Percentiles rank a stretch among this genome's conserved stretches.
phyloP scores from a whole-genome alignment of 1,140 invertebrate genomes.

The Panonychus citri region DNA sequence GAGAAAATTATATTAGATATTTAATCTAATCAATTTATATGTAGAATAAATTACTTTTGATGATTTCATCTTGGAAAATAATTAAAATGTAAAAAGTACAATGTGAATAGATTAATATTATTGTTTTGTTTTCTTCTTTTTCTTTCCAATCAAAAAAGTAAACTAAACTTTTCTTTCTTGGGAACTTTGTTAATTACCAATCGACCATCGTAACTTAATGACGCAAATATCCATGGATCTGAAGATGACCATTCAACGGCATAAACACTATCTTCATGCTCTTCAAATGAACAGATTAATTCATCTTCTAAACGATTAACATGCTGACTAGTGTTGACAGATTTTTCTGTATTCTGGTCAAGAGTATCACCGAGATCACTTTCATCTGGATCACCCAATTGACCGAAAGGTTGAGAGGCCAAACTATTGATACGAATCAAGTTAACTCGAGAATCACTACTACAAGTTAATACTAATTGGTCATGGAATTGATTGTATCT shows the following conservation, averaged over 20 bases:
- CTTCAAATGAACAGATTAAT: slow-evolving; percentile 65
- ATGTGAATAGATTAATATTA: no score
- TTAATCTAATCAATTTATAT: no score
- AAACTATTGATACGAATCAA: slow-evolving; percentile 62
- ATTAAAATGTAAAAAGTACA: no score
- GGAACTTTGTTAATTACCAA: slow-evolving; percentile 79
- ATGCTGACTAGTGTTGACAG: neutral
- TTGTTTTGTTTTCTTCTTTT: no score
- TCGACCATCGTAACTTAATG: slow-evolving; percentile 81
- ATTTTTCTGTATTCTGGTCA: neutral
- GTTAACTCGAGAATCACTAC: slow-evolving; percentile 75
- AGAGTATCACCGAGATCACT: neutral
- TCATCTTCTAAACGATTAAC: slow-evolving; percentile 33
- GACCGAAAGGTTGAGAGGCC: slow-evolving; percentile 50
- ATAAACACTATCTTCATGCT: slow-evolving; percentile 95
- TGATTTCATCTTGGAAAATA: no score
- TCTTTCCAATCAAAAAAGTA: slow-evolving; percentile 18
- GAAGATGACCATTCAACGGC: slow-evolving; percentile 84
- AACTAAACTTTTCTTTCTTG: slow-evolving; percentile 59
- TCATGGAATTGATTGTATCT: slow-evolving; percentile 90
- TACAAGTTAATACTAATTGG: slow-evolving; percentile 77
- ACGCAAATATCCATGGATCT: slow-evolving; percentile 95
- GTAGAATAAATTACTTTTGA: no score
- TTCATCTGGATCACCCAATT: slow-evolving; percentile 28
- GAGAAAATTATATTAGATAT: no score